Evolutionary conservation across 2,797 vertebrate species (phyloP), one percentile per base, ranked within the genome.

Genomic region (Rhyacichthys aspro): DNA sequence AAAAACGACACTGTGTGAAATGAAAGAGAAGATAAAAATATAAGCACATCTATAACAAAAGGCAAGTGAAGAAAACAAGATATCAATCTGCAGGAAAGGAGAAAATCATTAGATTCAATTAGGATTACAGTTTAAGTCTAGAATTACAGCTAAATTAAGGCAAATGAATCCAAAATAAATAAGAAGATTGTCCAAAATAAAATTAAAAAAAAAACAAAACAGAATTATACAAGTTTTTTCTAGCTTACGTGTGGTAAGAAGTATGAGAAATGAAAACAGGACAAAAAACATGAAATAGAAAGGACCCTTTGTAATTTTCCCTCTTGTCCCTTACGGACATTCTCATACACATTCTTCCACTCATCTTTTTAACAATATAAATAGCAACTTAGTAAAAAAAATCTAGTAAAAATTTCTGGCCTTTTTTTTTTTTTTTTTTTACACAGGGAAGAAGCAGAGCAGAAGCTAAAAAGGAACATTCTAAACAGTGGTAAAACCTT

Each of bases 401-500:
- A 66, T 67, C 39, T 70, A 72, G 33, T 69, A 38, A 57, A 50
- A 70, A 28, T 28, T n/a, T n/a, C n/a, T n/a, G n/a, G 23, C 23
- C 7, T 3, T 28, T 28, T 3, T 28, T 28, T 28, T 3, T 28
- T 28, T 28, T 28, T 23, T 23, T 23, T 28, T 28, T 28, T 52
- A 52, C 34, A 38, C 15, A 52, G 49, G 33, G 49, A 18, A 19
- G 17, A 37, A 52, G 11, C 15, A 38, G 43, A 65, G 64, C 4
- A 47, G 19, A 53, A 15, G 5, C 47, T 55, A 54, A 74, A 70
- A 63, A 32, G 59, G 63, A 58, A 47, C 1, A 1, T 67, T 69
- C 5, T 52, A 67, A 59, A 86, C 83, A 89, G 87, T 86, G 83
- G 78, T 78, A 61, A 77, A 84, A 83, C 75, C 72, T 72, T 14